phyloP scores from a whole-genome alignment of 2,797 vertebrate genomes.

The Aselliscus stoliczkanus region DNA sequence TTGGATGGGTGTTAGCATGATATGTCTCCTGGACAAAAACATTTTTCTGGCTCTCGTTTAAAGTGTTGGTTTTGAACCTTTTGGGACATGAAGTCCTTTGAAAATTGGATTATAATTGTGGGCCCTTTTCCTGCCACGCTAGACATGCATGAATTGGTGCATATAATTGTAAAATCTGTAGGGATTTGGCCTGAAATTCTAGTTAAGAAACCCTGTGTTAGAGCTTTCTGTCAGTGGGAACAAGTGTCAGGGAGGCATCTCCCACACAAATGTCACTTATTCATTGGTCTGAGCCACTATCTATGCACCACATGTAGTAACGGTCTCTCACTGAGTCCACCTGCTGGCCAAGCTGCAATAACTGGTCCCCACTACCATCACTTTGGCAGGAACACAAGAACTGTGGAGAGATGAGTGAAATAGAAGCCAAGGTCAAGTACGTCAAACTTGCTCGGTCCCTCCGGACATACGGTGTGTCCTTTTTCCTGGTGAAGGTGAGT shows the following conservation, averaged over 20 bases:
- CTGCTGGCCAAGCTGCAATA: constrained; percentile 9
- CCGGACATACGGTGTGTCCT: constrained; percentile 95
- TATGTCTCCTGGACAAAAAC: background rate
- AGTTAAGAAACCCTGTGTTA: background rate
- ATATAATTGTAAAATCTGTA: background rate
- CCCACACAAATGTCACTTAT: background rate
- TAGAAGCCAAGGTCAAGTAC: constrained; percentile 98
- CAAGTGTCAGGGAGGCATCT: background rate
- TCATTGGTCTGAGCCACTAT: too few relatives aligned
- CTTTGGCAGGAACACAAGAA: constrained; percentile 94
- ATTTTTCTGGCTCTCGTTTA: background rate
- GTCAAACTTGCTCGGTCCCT: constrained; percentile 96
- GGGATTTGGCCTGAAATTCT: background rate
- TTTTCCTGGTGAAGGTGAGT: constrained; percentile 96
- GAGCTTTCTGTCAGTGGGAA: background rate
- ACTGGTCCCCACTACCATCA: background rate
- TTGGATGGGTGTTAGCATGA: background rate
- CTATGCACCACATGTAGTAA: accelerated
- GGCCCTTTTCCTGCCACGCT: background rate
- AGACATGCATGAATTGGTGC: background rate
- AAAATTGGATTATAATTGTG: background rate
- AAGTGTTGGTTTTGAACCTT: background rate
- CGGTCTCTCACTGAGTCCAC: background rate
- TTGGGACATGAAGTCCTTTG: background rate
- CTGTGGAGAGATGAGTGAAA: constrained; percentile 96